phyloP scores from a whole-genome alignment of 1,140 invertebrate genomes.

The Drosophila simulans region DNA sequence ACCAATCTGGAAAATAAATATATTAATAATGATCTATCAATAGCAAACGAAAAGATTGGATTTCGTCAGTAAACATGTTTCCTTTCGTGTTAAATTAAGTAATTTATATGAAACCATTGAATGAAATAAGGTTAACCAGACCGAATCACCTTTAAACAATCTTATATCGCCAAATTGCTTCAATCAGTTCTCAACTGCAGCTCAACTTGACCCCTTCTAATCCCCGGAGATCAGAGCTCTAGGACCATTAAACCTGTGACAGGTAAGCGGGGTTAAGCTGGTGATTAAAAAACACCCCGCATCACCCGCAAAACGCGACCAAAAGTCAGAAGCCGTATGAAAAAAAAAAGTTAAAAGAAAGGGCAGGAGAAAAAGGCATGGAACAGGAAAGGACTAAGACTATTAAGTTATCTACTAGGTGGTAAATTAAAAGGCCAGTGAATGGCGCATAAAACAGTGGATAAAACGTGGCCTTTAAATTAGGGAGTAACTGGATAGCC shows the following conservation, averaged over 20 bases:
- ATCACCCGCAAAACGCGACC: constrained; percentile 12
- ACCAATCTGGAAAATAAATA: too few relatives aligned
- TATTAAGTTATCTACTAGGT: constrained; percentile 57
- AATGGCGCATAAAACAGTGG: constrained; percentile 72
- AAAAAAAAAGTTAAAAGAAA: constrained; percentile 25
- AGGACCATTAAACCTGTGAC: constrained; percentile 4
- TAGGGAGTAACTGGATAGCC: constrained; percentile 21
- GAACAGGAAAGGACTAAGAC: constrained; percentile 39
- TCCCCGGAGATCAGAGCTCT: constrained; percentile 2
- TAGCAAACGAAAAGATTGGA: too few relatives aligned
- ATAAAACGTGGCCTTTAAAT: constrained; percentile 34
- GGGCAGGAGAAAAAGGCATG: constrained; percentile 1
- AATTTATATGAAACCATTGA: too few relatives aligned
- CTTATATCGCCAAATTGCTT: constrained; percentile 9
- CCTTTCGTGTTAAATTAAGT: too few relatives aligned
- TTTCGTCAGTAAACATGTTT: too few relatives aligned
- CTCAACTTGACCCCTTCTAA: constrained; percentile 37
- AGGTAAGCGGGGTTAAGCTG: not conserved
- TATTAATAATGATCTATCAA: too few relatives aligned
- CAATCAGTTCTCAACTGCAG: constrained; percentile 15
- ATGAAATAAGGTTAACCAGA: too few relatives aligned
- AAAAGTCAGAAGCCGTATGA: constrained; percentile 62
- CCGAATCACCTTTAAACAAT: not conserved
- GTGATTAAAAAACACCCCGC: not conserved
- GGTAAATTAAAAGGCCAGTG: constrained; percentile 64